Evolutionary conservation across 2,888 invertebrate species (phyloP).

Genomic region (Chymomyza procnemis): DNA sequence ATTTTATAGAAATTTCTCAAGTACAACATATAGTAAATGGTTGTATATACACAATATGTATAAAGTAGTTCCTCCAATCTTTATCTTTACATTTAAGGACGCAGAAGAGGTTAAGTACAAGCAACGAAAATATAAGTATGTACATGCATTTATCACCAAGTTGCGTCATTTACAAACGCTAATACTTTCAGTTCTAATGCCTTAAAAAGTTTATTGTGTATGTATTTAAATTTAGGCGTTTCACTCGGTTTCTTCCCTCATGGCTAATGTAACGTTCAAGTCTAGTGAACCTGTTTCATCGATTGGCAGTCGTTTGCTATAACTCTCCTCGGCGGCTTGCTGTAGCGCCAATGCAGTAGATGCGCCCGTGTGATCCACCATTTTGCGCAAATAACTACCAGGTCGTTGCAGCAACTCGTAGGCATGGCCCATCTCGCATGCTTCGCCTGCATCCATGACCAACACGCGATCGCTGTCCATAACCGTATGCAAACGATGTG

Average conservation of each 20-base stretch:
- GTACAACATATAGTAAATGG: slow-evolving; percentile 5
- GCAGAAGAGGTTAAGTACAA: slow-evolving; percentile 43
- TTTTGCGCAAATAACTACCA: slow-evolving; percentile 82
- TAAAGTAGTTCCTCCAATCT: slow-evolving; percentile 13
- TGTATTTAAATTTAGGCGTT: neutral
- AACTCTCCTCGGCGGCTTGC: slow-evolving; percentile 81
- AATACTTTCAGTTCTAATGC: slow-evolving; percentile 58
- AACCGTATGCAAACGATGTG: slow-evolving; percentile 93
- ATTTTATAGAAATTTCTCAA: neutral
- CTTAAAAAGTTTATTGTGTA: slow-evolving; percentile 9
- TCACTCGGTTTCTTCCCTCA: slow-evolving; percentile 41
- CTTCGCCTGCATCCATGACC: slow-evolving; percentile 87
- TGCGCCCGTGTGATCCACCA: slow-evolving; percentile 85
- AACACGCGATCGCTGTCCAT: slow-evolving; percentile 93
- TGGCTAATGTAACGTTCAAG: slow-evolving; percentile 33
- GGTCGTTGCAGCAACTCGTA: slow-evolving; percentile 81
- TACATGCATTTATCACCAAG: slow-evolving; percentile 36
- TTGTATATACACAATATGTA: slow-evolving; percentile 13
- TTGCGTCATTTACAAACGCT: neutral
- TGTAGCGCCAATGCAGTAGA: slow-evolving; percentile 81
- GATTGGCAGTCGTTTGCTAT: slow-evolving; percentile 50
- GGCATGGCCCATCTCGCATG: slow-evolving; percentile 89
- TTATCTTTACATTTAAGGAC: slow-evolving; percentile 33
- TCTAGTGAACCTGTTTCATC: slow-evolving; percentile 40
- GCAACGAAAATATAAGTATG: neutral